A percentile compares a stretch with the other conserved stretches of the same genome.
Evolutionary conservation across 1,140 invertebrate genomes (phyloP).

Genomic region (Drosophila dunni): DNA sequence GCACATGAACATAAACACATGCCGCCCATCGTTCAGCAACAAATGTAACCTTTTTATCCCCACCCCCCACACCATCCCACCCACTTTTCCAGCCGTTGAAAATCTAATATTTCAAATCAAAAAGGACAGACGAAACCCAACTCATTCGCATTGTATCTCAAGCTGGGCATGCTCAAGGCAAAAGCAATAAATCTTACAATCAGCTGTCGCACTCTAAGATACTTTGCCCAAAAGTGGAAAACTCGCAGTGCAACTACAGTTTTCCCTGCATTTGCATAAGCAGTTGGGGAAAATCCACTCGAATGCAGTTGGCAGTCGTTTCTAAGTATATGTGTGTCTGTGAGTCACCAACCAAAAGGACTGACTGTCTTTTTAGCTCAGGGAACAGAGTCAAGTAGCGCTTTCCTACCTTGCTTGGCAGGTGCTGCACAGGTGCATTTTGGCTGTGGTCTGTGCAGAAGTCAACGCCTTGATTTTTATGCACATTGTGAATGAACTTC

Average conservation of each 20-base stretch:
- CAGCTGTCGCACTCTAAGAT: conserved; percentile 24
- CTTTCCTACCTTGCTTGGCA: background rate
- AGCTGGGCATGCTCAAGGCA: conserved; percentile 12
- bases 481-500: conserved; percentile 12
- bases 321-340: background rate
- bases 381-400: background rate
- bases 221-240: conserved; percentile 35
- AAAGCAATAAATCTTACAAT: conserved; percentile 56
- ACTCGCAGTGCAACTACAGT: conserved; percentile 11
- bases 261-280: conserved; percentile 61
- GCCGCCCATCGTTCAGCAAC: conserved; percentile 16
- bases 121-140: conserved; percentile 37
- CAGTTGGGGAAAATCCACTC: conserved; percentile 52
- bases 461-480: conserved; percentile 27
- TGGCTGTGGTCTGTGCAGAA: conserved; percentile 4
- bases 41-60: conserved; percentile 33
- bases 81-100: conserved; percentile 2
- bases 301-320: conserved; percentile 17
- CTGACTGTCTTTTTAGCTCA: conserved; percentile 37
- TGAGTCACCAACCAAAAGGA: conserved; percentile 24
- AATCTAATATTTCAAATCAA: conserved; percentile 40
- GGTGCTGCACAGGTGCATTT: conserved; percentile 14
- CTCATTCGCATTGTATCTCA: conserved; percentile 26
- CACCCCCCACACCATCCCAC: background rate
- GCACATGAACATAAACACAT: conserved; percentile 55